Conservation (phyloP, 2,888 invertebrate species). For the Pandemis heparana region DNA sequence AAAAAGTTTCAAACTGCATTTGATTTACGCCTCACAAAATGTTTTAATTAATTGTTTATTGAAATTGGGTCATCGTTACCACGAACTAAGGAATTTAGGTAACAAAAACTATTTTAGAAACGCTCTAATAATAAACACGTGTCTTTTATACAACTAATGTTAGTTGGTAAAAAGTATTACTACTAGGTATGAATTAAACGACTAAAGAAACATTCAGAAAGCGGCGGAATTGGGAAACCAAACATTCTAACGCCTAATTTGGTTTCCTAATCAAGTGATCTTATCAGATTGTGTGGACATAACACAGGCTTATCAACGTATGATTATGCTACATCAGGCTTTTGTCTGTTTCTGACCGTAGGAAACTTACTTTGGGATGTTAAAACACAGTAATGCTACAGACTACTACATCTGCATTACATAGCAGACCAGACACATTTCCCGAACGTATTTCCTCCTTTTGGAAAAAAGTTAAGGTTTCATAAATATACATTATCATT, state of each 20-base stretch:
- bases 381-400: neutral
- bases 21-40: too few species aligned
- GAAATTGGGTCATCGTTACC: too few species aligned
- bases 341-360: neutral
- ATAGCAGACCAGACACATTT: neutral
- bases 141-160: neutral
- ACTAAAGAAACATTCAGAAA: neutral
- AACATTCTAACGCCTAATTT: neutral
- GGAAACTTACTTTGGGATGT: neutral
- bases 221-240: neutral
- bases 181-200: neutral
- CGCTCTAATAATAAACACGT: too few species aligned
- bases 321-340: slow-evolving; percentile 3
- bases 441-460: neutral
- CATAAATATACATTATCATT: too few species aligned
- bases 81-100: too few species aligned
- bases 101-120: too few species aligned
- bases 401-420: too few species aligned
- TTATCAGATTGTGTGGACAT: slow-evolving; percentile 11
- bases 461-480: too few species aligned
- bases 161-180: neutral
- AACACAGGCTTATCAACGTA: slow-evolving; percentile 9
- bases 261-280: neutral
- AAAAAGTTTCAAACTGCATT: too few species aligned
- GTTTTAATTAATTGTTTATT: too few species aligned